phyloP scores from a whole-genome alignment of 2,113 vertebrate genomes.

The Pithys albifrons region DNA sequence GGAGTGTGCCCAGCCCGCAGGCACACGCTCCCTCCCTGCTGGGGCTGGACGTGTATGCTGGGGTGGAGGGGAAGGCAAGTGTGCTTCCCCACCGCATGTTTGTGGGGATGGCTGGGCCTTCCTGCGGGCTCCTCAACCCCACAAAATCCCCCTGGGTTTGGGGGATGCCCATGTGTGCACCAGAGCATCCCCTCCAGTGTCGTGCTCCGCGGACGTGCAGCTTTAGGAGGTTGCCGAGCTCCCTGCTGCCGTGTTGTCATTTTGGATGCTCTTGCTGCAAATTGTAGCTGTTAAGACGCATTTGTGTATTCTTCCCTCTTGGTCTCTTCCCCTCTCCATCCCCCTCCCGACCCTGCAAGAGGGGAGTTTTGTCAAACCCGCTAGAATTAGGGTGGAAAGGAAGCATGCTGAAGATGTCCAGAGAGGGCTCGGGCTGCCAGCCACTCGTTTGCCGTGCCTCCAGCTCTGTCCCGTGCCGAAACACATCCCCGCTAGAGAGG shows the following conservation, averaged over 20 bases:
- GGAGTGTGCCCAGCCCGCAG: background rate
- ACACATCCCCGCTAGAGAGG: background rate
- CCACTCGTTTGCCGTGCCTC: background rate
- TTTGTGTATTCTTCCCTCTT: background rate
- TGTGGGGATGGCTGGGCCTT: background rate
- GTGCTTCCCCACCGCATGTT: background rate
- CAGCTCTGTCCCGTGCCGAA: background rate
- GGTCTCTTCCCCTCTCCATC: background rate
- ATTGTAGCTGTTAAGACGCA: background rate
- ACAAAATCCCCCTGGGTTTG: background rate
- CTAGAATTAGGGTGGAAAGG: background rate
- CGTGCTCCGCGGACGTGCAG: background rate
- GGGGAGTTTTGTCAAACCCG: background rate
- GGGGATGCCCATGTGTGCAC: background rate
- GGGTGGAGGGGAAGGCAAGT: background rate
- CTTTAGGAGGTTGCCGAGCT: background rate
- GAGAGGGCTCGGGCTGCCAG: constrained; percentile 2
- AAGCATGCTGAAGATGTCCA: background rate
- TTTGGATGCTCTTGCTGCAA: background rate
- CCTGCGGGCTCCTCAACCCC: accelerated
- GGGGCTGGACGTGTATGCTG: background rate
- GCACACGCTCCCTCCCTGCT: background rate
- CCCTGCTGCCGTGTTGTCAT: background rate
- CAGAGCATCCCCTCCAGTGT: background rate
- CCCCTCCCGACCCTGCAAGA: background rate